A percentile compares a stretch with the other conserved stretches of the same genome.
Conservation (phyloP, 1,140 invertebrate species). For the Polypedilum vanderplanki region DNA sequence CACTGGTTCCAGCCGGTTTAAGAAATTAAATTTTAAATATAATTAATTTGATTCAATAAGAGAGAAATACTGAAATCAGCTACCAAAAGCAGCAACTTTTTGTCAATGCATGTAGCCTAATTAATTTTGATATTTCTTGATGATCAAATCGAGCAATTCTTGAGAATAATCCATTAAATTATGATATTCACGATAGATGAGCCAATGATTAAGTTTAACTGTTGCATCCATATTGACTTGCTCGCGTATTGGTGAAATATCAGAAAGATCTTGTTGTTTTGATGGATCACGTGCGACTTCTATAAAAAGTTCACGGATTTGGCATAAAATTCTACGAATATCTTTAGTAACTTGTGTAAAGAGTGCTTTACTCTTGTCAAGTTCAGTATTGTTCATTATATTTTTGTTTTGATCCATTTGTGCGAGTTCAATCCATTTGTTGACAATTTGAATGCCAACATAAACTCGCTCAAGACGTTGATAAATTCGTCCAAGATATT, state of each 20-base stretch:
- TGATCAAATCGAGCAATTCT: background rate
- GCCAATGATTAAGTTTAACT: constrained; percentile 8
- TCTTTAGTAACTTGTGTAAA: background rate
- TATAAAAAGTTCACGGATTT: background rate
- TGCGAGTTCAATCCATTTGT: constrained; percentile 3
- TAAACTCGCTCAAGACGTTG: background rate
- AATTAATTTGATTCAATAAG: no score
- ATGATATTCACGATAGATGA: constrained; percentile 14
- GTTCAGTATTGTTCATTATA: background rate
- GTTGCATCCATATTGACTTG: background rate
- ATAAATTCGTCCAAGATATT: constrained; percentile 20
- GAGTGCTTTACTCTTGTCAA: background rate
- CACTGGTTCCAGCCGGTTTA: background rate
- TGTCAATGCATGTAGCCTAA: background rate
- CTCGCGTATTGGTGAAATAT: no score
- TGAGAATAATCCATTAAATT: constrained; percentile 15
- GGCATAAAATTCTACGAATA: background rate
- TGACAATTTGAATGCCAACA: background rate
- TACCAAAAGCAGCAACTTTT: background rate
- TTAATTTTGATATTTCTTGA: background rate
- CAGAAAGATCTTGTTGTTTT: background rate
- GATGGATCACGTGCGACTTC: background rate
- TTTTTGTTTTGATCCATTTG: background rate
- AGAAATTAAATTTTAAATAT: background rate
- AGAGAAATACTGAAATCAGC: no score